phyloP scores from a whole-genome alignment of 2,797 vertebrate species.

The Florisuga fusca region DNA sequence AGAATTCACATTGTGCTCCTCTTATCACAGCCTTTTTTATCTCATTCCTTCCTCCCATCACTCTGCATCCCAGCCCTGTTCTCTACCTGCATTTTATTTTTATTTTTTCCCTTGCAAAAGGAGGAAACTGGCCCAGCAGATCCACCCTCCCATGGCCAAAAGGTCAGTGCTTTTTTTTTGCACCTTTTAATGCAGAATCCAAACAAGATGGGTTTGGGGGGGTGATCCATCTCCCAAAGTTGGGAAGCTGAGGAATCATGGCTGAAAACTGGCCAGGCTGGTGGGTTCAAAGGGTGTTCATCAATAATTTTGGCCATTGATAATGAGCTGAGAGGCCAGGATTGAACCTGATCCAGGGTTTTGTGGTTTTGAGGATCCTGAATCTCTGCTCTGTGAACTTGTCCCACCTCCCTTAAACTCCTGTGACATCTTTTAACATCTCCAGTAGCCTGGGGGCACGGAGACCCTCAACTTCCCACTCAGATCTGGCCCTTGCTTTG shows the following conservation, averaged over 20 bases:
- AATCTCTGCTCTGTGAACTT: background rate
- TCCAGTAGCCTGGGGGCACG: accelerated
- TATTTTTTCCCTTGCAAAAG: background rate
- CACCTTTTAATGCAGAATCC: background rate
- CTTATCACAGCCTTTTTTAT: background rate
- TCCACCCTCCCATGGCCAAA: background rate
- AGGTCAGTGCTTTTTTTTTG: conserved; percentile 22
- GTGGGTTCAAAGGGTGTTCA: background rate
- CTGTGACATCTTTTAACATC: background rate
- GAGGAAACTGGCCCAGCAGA: background rate
- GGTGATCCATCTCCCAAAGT: background rate
- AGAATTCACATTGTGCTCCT: background rate
- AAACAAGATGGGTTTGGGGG: accelerated
- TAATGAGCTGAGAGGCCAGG: background rate
- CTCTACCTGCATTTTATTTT: background rate
- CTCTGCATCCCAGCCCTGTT: accelerated
- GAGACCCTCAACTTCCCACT: background rate
- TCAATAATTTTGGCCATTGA: background rate
- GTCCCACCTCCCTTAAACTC: background rate
- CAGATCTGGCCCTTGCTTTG: background rate
- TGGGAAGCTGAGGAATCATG: background rate
- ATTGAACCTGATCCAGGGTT: background rate
- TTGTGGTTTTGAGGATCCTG: background rate
- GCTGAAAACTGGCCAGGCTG: background rate
- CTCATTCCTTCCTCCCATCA: background rate